phyloP scores from a whole-genome alignment of 2,113 vertebrate genomes.

The Tinamus guttatus region DNA sequence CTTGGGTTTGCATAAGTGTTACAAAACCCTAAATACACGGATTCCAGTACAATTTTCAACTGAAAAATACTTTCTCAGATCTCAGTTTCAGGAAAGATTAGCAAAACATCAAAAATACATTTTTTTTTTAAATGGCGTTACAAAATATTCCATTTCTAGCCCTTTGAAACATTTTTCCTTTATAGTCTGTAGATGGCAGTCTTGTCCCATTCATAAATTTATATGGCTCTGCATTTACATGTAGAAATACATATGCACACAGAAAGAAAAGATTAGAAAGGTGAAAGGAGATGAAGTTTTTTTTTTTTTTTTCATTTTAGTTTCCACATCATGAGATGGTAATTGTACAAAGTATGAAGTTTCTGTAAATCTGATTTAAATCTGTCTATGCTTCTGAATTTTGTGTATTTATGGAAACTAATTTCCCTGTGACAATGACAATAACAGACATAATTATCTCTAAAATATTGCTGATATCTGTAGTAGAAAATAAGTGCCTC shows the following conservation, averaged over 20 bases:
- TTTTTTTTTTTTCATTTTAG: background rate
- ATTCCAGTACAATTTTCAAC: background rate
- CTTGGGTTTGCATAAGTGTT: background rate
- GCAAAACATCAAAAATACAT: background rate
- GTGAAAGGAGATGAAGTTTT: background rate
- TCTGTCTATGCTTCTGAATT: background rate
- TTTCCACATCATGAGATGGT: background rate
- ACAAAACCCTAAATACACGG: rapidly evolving
- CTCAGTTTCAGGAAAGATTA: background rate
- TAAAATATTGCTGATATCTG: background rate
- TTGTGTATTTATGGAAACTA: background rate
- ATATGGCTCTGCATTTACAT: rapidly evolving
- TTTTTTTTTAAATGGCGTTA: background rate
- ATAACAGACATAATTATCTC: constrained; percentile 10
- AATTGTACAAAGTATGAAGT: background rate
- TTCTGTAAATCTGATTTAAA: background rate
- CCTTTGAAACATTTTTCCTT: background rate
- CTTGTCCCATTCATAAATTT: background rate
- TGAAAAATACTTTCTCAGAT: background rate
- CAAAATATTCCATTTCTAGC: rapidly evolving
- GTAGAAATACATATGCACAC: rapidly evolving
- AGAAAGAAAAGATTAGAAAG: background rate
- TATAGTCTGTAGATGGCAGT: constrained; percentile 63
- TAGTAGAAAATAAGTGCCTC: background rate
- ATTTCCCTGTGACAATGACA: background rate